Evolutionary conservation across 2,113 vertebrate species (phyloP), one percentile per base, ranked within the genome.

Genomic region (Amphiprion ocellaris): DNA sequence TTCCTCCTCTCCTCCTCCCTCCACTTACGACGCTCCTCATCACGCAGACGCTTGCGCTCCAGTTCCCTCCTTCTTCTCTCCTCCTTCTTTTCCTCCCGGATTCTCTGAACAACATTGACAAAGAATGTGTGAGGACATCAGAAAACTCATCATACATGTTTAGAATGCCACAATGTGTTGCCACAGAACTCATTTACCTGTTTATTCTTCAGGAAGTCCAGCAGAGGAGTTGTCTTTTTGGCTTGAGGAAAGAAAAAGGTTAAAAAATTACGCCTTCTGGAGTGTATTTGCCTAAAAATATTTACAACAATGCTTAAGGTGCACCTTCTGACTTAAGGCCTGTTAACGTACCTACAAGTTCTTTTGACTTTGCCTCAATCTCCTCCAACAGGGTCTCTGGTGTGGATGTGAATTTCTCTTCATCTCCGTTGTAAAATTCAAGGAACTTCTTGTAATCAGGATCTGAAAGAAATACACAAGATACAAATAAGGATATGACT

Each of bases 181-280:
- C n/a, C 16, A 41, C 3, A 53, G 16, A 64, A 11, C 79, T 86
- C 24, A 66, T 82, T 95, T 95, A 99, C 98, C 96, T 99, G 98
- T 89, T 97, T 99, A 56, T 99, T 99, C 93, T 99, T 99, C 91
- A 99, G 92, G 92, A 98, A 99, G 95, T 98, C 98, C 94, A 99
- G 90, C 69, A 99, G 95, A 72, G 98, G 98, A 86, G 98, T 99
- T 64, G 97, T 98, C 94, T 97, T 99, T 94, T 98, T 99, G 80
- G 96, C 98, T 99, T 75, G 83, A 69, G 87, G 56, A 77, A 91
- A 63, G 49, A 41, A 67, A 85, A 56, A 50, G 1, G 39, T 6
- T 30, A 73, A 60, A 39, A 12, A 55, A 66, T 58, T 3, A 50
- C 30, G 14, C 0, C 12, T 56, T 3, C 0, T 52, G 30, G 28